These are phyloP conservation scores for Amiota mariae DNA, from an alignment of 2,888 invertebrate species.

Conservation along the genomic window DNA sequence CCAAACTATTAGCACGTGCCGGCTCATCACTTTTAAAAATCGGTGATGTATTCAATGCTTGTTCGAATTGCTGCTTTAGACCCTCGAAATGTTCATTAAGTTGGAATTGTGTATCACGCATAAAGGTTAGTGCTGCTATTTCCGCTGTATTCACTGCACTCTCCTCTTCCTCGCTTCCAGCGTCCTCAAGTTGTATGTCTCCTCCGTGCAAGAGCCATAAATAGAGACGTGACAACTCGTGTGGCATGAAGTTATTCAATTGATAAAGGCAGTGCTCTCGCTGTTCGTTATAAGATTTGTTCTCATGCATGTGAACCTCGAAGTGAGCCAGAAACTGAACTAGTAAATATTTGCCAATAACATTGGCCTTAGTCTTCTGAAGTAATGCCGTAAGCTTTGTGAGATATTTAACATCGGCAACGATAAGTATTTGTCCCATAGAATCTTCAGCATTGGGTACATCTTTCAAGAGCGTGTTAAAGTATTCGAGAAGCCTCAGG, in stretches of 20 bases:
- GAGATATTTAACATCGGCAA: constrained; percentile 58
- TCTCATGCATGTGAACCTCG: constrained; percentile 61
- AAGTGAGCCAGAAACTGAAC: constrained; percentile 66
- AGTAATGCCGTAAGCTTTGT: constrained; percentile 48
- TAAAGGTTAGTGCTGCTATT: constrained; percentile 19
- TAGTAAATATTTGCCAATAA: constrained; percentile 61
- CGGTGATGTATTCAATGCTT: constrained; percentile 52
- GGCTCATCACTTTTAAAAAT: constrained; percentile 56
- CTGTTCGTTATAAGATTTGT: constrained; percentile 50
- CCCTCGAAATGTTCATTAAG: constrained; percentile 50
- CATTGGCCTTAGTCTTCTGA: constrained; percentile 40
- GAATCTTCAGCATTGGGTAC: not conserved
- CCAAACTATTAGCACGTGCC: constrained; percentile 52
- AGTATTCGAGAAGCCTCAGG: constrained; percentile 55
- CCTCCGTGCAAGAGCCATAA: constrained; percentile 54
- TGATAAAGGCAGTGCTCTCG: constrained; percentile 58
- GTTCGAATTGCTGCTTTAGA: constrained; percentile 63
- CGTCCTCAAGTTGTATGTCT: not conserved
- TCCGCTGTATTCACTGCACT: not conserved
- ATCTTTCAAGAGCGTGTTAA: constrained; percentile 52
- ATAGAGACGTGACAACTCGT: constrained; percentile 52
- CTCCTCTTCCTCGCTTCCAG: not conserved
- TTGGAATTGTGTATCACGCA: constrained; percentile 42
- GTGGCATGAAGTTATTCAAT: constrained; percentile 58
- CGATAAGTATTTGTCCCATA: constrained; percentile 52